phyloP scores from a whole-genome alignment of 1,140 invertebrate genomes.

The Marisa cornuarietis region DNA sequence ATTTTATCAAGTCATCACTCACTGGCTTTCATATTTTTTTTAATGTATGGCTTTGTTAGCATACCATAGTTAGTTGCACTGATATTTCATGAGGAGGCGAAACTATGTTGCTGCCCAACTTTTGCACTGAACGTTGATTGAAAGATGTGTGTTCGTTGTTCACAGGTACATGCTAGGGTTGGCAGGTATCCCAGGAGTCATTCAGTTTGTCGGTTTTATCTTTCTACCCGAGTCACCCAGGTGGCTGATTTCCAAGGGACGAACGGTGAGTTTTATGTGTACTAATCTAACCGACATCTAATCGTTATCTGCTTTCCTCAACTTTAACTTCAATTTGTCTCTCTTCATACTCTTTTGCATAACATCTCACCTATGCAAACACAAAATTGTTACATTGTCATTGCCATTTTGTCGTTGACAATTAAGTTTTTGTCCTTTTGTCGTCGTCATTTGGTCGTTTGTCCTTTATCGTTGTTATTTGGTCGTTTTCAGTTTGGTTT shows the following conservation, averaged over 20 bases:
- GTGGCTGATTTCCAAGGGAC: slow-evolving; percentile 62
- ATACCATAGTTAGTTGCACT: neutral
- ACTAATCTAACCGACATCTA: neutral
- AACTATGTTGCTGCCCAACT: neutral
- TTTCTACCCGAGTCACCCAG: slow-evolving; percentile 60
- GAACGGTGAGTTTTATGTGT: slow-evolving; percentile 10
- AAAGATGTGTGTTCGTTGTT: slow-evolving; percentile 1
- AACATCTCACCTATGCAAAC: too few relatives aligned
- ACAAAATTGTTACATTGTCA: neutral
- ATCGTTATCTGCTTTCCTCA: neutral
- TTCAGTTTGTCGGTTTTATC: slow-evolving; percentile 58
- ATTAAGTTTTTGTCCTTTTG: neutral
- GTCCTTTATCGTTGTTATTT: too few relatives aligned
- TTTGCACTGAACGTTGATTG: neutral
- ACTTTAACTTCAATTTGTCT: too few relatives aligned
- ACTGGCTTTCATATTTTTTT: neutral
- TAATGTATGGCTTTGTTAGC: neutral
- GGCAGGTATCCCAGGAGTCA: slow-evolving; percentile 50
- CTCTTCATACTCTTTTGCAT: too few relatives aligned
- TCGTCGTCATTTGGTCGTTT: too few relatives aligned
- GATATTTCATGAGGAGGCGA: neutral
- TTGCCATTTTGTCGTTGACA: neutral
- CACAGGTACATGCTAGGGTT: slow-evolving; percentile 62
- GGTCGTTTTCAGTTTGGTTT: too few relatives aligned
- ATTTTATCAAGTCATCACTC: neutral